Evolutionary conservation across 2,888 invertebrate genomes (phyloP).

Genomic region (Trilocha varians): DNA sequence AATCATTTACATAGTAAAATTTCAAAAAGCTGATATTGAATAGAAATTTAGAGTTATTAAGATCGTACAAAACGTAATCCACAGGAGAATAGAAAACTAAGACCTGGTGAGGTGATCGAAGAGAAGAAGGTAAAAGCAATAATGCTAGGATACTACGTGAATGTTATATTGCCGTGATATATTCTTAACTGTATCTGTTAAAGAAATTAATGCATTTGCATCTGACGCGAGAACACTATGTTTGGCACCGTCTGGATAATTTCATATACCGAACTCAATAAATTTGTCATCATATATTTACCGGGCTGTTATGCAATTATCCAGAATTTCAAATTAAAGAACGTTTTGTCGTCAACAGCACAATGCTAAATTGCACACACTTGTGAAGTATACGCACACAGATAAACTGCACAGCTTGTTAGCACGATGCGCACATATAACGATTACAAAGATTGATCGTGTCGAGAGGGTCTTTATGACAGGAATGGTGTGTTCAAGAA

Average conservation of each 20-base stretch:
- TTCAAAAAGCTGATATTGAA: slow-evolving; percentile 32
- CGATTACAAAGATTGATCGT: slow-evolving; percentile 34
- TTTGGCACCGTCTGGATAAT: slow-evolving; percentile 44
- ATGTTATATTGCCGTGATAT: slow-evolving; percentile 68
- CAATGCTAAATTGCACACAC: slow-evolving; percentile 62
- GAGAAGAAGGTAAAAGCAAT: slow-evolving; percentile 90
- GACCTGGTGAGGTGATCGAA: slow-evolving; percentile 94
- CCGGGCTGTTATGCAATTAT: slow-evolving; percentile 41
- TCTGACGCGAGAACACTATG: slow-evolving; percentile 49
- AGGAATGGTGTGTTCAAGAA: slow-evolving; percentile 42
- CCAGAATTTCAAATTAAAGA: slow-evolving; percentile 32
- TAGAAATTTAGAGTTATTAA: slow-evolving; percentile 55
- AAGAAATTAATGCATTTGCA: slow-evolving; percentile 62
- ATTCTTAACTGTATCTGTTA: slow-evolving; percentile 60
- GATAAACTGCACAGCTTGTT: slow-evolving; percentile 68
- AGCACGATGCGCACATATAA: slow-evolving; percentile 67
- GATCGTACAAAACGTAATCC: slow-evolving; percentile 67
- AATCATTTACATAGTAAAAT: slow-evolving; percentile 42
- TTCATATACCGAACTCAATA: slow-evolving; percentile 28
- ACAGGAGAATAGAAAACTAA: slow-evolving; percentile 92
- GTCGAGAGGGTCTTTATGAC: slow-evolving; percentile 26
- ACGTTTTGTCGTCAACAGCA: slow-evolving; percentile 56
- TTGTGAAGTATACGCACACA: slow-evolving; percentile 61
- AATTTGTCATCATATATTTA: slow-evolving; percentile 3
- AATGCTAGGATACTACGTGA: slow-evolving; percentile 51